Evolutionary conservation across 2,888 invertebrate genomes (phyloP).

Genomic region (Argynnis bischoffii): DNA sequence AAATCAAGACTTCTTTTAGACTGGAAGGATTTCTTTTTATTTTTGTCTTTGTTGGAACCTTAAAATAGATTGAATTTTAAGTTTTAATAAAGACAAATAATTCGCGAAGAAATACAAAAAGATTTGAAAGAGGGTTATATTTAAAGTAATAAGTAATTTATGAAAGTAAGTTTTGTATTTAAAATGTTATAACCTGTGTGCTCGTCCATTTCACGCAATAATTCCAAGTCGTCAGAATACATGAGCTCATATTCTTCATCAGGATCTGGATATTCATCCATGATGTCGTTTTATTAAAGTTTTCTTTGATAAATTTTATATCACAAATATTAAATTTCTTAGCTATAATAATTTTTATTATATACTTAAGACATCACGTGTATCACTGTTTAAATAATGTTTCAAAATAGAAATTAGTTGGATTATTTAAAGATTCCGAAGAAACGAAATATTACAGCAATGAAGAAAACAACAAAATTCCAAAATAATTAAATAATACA

Average conservation of each 20-base stretch:
- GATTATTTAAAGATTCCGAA: background rate
- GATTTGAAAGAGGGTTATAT: too few species aligned
- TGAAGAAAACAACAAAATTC: constrained; percentile 3
- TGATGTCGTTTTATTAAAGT: constrained; percentile 45
- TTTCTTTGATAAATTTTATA: background rate
- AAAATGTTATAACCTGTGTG: constrained; percentile 42
- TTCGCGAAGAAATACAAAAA: too few species aligned
- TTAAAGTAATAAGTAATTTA: too few species aligned
- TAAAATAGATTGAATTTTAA: background rate
- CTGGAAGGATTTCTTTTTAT: background rate
- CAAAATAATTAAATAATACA: background rate
- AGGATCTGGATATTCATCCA: constrained; percentile 81
- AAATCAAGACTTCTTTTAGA: constrained; percentile 74
- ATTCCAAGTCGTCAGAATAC: constrained; percentile 87
- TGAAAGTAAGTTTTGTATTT: too few species aligned
- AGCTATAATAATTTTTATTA: background rate
- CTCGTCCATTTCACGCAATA: constrained; percentile 79
- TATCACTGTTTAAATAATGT: background rate
- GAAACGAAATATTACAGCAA: background rate
- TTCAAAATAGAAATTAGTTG: background rate
- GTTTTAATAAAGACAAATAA: background rate
- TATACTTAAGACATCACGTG: background rate
- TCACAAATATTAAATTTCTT: background rate
- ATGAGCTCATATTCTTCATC: constrained; percentile 87
- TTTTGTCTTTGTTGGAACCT: background rate